These are phyloP conservation scores for Iguana delicatissima DNA, from an alignment of 2,797 vertebrate species.

Conservation along the genomic window DNA sequence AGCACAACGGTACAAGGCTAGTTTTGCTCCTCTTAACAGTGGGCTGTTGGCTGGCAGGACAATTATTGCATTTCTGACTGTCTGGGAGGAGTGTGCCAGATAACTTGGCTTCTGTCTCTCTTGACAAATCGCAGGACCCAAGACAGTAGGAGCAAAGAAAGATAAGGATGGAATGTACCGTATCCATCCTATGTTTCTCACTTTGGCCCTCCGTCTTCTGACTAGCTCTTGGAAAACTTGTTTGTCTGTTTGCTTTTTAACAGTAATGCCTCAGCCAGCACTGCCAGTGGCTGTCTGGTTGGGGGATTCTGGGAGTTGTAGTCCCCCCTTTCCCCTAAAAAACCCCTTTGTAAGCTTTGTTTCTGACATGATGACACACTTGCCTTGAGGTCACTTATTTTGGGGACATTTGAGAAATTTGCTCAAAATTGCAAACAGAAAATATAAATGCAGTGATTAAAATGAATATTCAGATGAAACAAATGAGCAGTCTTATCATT, in stretches of 20 bases:
- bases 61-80: background rate
- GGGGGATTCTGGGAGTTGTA: too few relatives aligned
- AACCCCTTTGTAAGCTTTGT: too few relatives aligned
- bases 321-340: too few relatives aligned
- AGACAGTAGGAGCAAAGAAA: background rate
- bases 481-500: background rate
- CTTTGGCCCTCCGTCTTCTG: background rate
- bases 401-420: background rate
- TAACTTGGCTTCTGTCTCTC: background rate
- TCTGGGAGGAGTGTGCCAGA: background rate
- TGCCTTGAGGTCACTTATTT: background rate
- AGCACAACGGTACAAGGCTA: background rate
- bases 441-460: background rate
- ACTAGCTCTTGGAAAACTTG: too few relatives aligned
- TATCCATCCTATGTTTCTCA: background rate
- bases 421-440: background rate
- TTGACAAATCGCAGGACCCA: background rate
- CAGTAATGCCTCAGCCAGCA: too few relatives aligned
- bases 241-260: too few relatives aligned
- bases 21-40: background rate
- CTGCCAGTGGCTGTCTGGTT: too few relatives aligned
- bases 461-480: background rate
- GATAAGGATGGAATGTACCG: background rate
- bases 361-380: too few relatives aligned
- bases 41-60: background rate